Percentiles rank a stretch among this genome's conserved stretches.
These are phyloP conservation scores for Umimayanthus chanpuru DNA, from an alignment of 92 coral and sea anemone species.

Conservation along the genomic window DNA sequence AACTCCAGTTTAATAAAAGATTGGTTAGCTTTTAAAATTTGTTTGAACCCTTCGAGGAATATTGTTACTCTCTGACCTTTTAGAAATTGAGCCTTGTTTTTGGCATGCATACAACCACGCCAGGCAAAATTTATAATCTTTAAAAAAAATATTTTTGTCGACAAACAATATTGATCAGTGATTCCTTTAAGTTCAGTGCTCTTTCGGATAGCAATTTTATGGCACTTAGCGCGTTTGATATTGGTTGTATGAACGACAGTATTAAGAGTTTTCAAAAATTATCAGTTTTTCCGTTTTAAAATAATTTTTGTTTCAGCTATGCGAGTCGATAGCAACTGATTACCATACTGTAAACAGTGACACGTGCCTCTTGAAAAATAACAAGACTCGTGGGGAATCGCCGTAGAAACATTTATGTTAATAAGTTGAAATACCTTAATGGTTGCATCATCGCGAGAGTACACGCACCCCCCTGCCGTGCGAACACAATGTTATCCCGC, in stretches of 20 bases:
- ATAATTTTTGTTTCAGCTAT: constrained; percentile 34
- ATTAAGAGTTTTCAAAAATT: neutral
- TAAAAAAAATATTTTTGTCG: neutral
- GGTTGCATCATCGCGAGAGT: constrained; percentile 30
- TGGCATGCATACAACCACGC: neutral
- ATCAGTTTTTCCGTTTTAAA: neutral
- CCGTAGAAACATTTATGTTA: constrained; percentile 27
- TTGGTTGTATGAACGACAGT: neutral
- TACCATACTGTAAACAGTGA: constrained; percentile 16
- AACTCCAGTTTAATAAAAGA: no score
- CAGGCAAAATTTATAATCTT: neutral
- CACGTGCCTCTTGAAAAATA: neutral
- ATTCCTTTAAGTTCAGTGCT: neutral
- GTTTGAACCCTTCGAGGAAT: no score
- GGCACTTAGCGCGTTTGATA: neutral
- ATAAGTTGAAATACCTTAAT: constrained; percentile 13
- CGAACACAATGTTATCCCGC: neutral
- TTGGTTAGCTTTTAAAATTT: no score
- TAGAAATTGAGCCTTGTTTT: no score
- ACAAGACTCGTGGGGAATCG: constrained; percentile 19
- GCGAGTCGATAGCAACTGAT: constrained; percentile 8
- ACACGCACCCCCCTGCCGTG: neutral
- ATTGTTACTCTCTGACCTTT: no score
- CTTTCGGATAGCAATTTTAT: neutral
- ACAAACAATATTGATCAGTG: neutral